Base-by-base conservation (phyloP, 1,140 invertebrate species). In the Grapholita molesta region DNA sequence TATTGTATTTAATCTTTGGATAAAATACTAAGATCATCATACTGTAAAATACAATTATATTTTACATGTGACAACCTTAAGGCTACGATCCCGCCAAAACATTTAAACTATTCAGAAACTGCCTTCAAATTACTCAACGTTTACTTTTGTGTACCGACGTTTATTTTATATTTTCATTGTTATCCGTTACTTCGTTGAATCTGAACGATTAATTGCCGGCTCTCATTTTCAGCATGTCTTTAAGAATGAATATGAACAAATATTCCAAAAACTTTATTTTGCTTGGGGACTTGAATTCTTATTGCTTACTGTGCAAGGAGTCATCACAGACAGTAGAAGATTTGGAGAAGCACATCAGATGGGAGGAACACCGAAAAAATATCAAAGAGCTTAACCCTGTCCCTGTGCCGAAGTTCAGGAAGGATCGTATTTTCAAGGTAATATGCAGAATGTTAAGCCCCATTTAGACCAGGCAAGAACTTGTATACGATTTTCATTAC, bases 361-460 rank as follows among this genome's bases (percentile, higher is more conserved):
- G 81, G 84, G 80, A 80, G 52, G 75, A 79, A 24, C 85, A 88
- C 32, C 79, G 79, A 30, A 78, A 78, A 30, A 52, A 9, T 6
- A 2, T 84, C 3, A 84, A 84, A 70, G 66, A 23, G 1, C 75
- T 76, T 28, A 32, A 66, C 18, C 76, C 71, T 70, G 42, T 76
- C 18, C 76, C 71, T 70, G 42, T 76, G 18, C 38, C 64, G 6
- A 80, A 79, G 65, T 84, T 77, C 28, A 77, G 67, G 33, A 77
- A 79, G 30, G 78, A 88, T 21, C 72, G n/a, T n/a, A 81, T 88
- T 64, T 78, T 71, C 25, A 85, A 86, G 83, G 86, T 85, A 70
- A n/a, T n/a, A n/a, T n/a, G n/a, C n/a, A n/a, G n/a, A n/a, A n/a
- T n/a, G n/a, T n/a, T n/a, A n/a, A n/a, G n/a, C n/a, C n/a, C n/a